Conservation (phyloP, 2,888 invertebrate species). For the Amphimallon solstitiale region DNA sequence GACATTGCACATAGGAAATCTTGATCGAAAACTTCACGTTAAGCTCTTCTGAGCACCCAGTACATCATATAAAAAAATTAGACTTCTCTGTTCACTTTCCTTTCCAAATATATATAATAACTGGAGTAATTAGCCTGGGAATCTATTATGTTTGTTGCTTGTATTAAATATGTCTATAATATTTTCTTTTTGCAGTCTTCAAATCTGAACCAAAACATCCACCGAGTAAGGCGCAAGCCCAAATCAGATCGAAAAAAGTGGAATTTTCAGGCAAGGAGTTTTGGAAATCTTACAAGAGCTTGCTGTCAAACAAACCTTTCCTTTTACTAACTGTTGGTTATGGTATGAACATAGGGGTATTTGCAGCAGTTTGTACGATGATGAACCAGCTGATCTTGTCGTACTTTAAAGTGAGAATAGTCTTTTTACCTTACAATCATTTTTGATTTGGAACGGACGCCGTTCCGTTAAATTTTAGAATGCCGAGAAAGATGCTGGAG, state of each 20-base stretch:
- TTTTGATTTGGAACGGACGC: too few relatives aligned
- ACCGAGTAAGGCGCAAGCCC: slow-evolving; percentile 67
- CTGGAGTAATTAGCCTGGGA: too few relatives aligned
- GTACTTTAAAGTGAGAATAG: slow-evolving; percentile 76
- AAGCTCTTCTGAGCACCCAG: too few relatives aligned
- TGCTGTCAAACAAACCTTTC: slow-evolving; percentile 82
- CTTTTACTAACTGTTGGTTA: slow-evolving; percentile 83
- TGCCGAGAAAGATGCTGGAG: slow-evolving; percentile 82
- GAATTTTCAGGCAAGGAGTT: slow-evolving; percentile 66
- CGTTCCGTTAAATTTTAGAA: slow-evolving; percentile 57
- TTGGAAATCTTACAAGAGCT: slow-evolving; percentile 74
- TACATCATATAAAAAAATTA: too few relatives aligned
- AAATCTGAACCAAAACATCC: slow-evolving; percentile 67
- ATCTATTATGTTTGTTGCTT: too few relatives aligned
- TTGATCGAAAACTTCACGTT: too few relatives aligned
- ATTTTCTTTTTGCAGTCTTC: slow-evolving; percentile 66
- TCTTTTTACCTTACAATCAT: too few relatives aligned
- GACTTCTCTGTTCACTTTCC: too few relatives aligned
- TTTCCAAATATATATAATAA: too few relatives aligned
- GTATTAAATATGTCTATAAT: too few relatives aligned
- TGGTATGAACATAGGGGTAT: slow-evolving; percentile 92
- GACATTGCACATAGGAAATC: too few relatives aligned
- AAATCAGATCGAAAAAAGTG: slow-evolving; percentile 66
- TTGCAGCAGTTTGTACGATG: slow-evolving; percentile 94
- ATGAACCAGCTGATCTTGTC: slow-evolving; percentile 85